phyloP scores from a whole-genome alignment of 2,888 invertebrate genomes.

The Microdon myrmicae region DNA sequence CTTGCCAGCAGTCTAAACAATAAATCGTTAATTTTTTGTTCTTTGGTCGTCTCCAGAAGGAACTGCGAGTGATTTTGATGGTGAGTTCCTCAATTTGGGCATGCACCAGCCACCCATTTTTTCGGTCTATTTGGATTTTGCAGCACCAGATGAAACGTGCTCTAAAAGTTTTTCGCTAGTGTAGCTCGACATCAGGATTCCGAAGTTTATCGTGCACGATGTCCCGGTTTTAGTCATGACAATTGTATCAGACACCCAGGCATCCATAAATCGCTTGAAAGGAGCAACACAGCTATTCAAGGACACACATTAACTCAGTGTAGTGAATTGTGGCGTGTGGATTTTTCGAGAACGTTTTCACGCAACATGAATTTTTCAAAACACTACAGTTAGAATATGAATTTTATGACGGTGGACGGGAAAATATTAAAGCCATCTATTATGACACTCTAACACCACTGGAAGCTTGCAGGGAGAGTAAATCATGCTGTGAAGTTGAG shows the following conservation, averaged over 20 bases:
- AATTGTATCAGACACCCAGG: conserved; percentile 45
- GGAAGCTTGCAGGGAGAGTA: conserved; percentile 27
- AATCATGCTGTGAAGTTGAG: no score
- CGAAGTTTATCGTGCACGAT: conserved; percentile 29
- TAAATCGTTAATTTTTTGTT: conserved; percentile 28
- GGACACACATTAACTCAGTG: conserved; percentile 12
- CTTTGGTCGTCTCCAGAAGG: not conserved
- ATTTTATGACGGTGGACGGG: conserved; percentile 5
- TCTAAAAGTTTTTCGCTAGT: conserved; percentile 27
- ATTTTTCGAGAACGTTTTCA: conserved; percentile 21
- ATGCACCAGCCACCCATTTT: no score
- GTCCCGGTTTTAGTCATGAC: conserved; percentile 29
- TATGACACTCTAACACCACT: conserved; percentile 33
- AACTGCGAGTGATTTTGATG: conserved; percentile 17
- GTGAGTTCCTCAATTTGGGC: conserved; percentile 23
- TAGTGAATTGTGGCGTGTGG: not conserved
- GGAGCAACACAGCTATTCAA: conserved; percentile 31
- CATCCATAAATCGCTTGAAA: conserved; percentile 42
- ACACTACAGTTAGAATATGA: conserved; percentile 24
- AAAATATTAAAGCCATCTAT: conserved; percentile 46
- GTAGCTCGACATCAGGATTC: conserved; percentile 6
- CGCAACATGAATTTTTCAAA: conserved; percentile 26
- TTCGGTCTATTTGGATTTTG: conserved; percentile 37
- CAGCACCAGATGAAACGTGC: conserved; percentile 38
- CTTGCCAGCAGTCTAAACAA: conserved; percentile 33